Evolutionary conservation across 2,888 invertebrate genomes (phyloP), one percentile per base, ranked within the genome.

Genomic region (Erebia aethiops): DNA sequence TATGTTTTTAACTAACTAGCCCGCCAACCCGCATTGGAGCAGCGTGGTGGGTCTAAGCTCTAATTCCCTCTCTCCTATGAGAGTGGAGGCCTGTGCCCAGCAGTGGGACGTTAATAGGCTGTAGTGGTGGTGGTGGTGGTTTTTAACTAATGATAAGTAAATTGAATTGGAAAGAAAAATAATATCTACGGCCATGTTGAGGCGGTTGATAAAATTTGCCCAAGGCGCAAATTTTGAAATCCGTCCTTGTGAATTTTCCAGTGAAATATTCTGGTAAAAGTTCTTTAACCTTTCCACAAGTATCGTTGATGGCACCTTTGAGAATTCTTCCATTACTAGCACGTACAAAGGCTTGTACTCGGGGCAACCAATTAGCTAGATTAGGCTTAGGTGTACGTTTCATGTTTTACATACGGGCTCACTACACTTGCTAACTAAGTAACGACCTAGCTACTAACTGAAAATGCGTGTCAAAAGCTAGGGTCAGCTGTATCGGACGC

Each of bases 321-420:
- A 66, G 74, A 67, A 71, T 74, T 60, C 70, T 66, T 70, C 49
- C 72, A 72, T 71, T 74, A 70, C 71, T 60, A 46, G 64, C 72
- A 52, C 35, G 58, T 69, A 57, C 52, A 26, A 68, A 65, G 65
- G 57, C 65, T 63, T 70, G 58, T 69, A 61, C 69, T 62, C 63
- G 54, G 67, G 51, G 61, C 62, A 70, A 72, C 60, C 56, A 60
- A 72, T 72, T 71, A 72, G 68, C 62, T 57, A 26, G 46, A 57
- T 69, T 58, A 66, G 58, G 43, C 56, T 65, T 61, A 14, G 5
- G 26, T 21, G 14, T 43, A 58, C 51, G 54, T 66, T 61, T 67
- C 49, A 52, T 11, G 35, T 72, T 66, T 57, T 57, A 69, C 14
- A 58, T 35, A 46, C 46, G 26, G 11, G 7, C 11, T 16, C 14